phyloP scores from a whole-genome alignment of 2,888 invertebrate species.

The Diarsia dahlii region DNA sequence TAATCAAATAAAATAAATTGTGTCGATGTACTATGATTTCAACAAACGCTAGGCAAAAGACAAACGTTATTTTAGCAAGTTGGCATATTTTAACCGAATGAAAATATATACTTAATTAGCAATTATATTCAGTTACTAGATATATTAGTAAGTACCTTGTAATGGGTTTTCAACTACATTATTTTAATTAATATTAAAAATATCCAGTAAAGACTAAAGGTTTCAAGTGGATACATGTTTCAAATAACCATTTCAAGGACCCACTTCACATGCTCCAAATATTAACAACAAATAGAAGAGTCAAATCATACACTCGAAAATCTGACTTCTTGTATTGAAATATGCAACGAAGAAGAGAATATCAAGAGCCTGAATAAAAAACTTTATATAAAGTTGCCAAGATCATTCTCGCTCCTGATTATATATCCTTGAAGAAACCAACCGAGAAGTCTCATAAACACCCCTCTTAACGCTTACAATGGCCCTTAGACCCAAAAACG shows the following conservation, averaged over 20 bases:
- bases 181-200: neutral
- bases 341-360: neutral
- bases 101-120: neutral
- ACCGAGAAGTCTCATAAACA: conserved; percentile 44
- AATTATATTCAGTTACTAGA: neutral
- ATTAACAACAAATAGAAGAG: neutral
- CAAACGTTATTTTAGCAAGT: neutral
- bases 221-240: neutral
- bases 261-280: neutral
- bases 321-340: neutral
- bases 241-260: neutral
- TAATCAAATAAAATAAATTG: conserved; percentile 23
- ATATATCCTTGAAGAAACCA: conserved; percentile 30
- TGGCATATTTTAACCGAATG: neutral
- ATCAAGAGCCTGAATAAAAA: conserved; percentile 24
- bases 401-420: conserved; percentile 32
- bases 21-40: neutral
- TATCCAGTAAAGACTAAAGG: conserved; percentile 1
- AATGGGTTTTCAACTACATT: neutral
- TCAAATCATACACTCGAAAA: neutral
- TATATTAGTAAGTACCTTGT: neutral
- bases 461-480: conserved; percentile 49
- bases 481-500: conserved; percentile 57
- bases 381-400: conserved; percentile 10
- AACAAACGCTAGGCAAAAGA: neutral